phyloP scores from a whole-genome alignment of 2,797 vertebrate genomes.

The Hemitrygon akajei region DNA sequence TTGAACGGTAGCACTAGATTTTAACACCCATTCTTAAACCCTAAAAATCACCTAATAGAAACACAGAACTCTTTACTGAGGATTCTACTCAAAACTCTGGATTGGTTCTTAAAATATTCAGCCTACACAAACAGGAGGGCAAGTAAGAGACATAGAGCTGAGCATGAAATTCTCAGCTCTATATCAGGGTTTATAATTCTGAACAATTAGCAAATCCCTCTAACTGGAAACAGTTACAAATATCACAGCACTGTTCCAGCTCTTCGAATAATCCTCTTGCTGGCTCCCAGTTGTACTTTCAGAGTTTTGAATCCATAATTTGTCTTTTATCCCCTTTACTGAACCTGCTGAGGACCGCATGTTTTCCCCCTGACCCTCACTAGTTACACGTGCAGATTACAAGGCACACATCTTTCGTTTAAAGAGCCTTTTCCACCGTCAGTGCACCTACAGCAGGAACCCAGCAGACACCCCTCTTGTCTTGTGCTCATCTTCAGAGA shows the following conservation, averaged over 20 bases:
- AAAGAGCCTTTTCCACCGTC: background rate
- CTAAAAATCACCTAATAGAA: no score
- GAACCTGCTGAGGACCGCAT: background rate
- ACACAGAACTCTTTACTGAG: background rate
- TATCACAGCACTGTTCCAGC: background rate
- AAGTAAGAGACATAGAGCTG: background rate
- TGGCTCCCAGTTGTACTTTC: no score
- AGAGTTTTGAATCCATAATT: background rate
- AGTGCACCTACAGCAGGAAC: background rate
- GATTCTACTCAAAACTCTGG: background rate
- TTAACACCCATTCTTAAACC: background rate
- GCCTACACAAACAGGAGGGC: background rate
- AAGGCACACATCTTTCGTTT: background rate
- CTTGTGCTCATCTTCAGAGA: background rate
- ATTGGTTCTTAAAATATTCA: background rate
- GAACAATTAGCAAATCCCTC: background rate
- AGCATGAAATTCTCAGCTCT: background rate
- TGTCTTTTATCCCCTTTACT: background rate
- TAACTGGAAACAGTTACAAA: background rate
- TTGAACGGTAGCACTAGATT: background rate
- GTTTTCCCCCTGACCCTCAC: background rate
- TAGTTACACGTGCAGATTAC: background rate
- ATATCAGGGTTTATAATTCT: background rate
- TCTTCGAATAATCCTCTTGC: background rate
- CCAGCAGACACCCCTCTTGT: no score